Evolutionary conservation across 2,888 invertebrate genomes (phyloP).

Genomic region (Drosophila anomelani): DNA sequence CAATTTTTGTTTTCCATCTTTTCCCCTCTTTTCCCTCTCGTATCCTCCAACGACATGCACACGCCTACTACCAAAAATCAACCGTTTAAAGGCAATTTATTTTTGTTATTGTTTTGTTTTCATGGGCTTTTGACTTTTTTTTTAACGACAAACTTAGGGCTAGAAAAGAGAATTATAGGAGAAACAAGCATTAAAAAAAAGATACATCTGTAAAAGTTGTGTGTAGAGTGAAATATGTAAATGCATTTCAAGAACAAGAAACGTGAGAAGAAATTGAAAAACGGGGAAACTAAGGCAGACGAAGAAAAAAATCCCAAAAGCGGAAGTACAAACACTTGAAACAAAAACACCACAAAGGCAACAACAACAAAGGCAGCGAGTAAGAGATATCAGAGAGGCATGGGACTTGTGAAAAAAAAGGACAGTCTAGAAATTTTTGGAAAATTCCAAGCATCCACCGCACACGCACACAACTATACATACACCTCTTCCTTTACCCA

Average conservation of each 20-base stretch:
- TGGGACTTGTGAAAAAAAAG: constrained; percentile 35
- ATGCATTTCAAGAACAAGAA: constrained; percentile 25
- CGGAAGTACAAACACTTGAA: constrained; percentile 75
- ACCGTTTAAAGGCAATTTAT: constrained; percentile 43
- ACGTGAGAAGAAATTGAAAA: constrained; percentile 31
- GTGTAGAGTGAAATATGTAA: constrained; percentile 31
- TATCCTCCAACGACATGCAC: constrained; percentile 51
- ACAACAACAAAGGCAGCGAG: constrained; percentile 49
- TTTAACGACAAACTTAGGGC: constrained; percentile 44
- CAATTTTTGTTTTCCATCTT: constrained; percentile 1
- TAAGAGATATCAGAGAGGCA: constrained; percentile 1
- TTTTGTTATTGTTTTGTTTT: constrained; percentile 69
- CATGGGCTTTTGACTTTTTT: constrained; percentile 52
- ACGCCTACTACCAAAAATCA: constrained; percentile 30
- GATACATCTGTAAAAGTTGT: constrained; percentile 4
- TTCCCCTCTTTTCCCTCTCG: neutral
- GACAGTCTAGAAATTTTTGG: constrained; percentile 63
- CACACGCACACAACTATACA: constrained; percentile 17
- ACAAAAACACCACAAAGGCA: constrained; percentile 10
- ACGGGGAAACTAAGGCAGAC: neutral
- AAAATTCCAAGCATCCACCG: constrained; percentile 75
- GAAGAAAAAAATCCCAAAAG: constrained; percentile 56
- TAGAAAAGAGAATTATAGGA: constrained; percentile 4
- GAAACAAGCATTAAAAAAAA: constrained; percentile 1
- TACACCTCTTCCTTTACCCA: constrained; percentile 1